Base-by-base conservation (phyloP, 2,888 invertebrate species). In the Epinotia ramella region DNA sequence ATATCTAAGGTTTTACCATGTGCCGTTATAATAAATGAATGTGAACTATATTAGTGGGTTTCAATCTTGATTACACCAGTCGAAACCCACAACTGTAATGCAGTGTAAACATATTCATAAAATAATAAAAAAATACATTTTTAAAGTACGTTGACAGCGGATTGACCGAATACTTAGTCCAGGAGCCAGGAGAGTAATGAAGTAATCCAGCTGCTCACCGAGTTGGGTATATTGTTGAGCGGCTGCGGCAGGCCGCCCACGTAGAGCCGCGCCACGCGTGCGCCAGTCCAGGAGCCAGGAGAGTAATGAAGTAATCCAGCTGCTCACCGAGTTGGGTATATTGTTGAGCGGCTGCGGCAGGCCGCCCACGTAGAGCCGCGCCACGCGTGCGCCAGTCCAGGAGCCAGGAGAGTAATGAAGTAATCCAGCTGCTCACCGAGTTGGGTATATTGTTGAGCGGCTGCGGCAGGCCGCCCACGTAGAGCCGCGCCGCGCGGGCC, bases 311-410 rank as follows among this genome's bases (percentile, higher is more conserved):
- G 20, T 28, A 28, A 28, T 40, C 9, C 0, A 9, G 40, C 9
- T 40, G 40, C n/a, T 56, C 13, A 93, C 94, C 76, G 88, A 81
- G 53, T 86, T 85, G 6, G 94, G 94, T 71, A 92, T 81, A 56
- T 82, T 86, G 83, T 28, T 86, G n/a, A 87, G 83, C 67, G 87
- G 82, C 20, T 89, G 84, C 49, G 97, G 96, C 73, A 96, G 86
- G 0, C 98, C 98, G 28, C 98, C 99, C 18, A 98, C 95, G 87
- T 96, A 97, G 82, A 98, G 93, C 71, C 96, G 95, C 77, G 96
- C 96, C 11, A 96, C 96, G 64, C 90, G 89, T 56, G 87, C 91
- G n/a, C n/a, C n/a, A 20, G 20, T 20, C 24, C 24, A 28, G 24
- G 24, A 28, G 24, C 24, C 24, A 28, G 24, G 24, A 28, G 24